These are phyloP conservation scores for Oncorhynchus tshawytscha DNA, from an alignment of 2,113 vertebrate genomes.

Conservation along the genomic window DNA sequence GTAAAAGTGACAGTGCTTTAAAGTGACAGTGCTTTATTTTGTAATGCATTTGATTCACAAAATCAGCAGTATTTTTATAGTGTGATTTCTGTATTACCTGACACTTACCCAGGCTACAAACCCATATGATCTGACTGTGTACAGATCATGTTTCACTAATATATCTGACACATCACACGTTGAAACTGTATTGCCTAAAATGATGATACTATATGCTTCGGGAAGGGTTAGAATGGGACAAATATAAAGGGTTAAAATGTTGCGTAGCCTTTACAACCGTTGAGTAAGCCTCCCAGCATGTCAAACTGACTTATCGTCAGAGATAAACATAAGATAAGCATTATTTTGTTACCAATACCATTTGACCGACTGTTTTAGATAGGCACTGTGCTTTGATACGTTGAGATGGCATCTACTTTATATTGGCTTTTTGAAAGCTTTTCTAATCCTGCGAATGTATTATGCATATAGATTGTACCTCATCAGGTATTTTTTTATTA, in stretches of 20 bases:
- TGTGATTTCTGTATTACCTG: no score
- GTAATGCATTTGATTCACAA: constrained; percentile 20
- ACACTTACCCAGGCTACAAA: no score
- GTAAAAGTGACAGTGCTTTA: constrained; percentile 26
- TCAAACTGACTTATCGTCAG: constrained; percentile 15
- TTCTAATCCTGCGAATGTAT: constrained; percentile 51
- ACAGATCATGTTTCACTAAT: no score
- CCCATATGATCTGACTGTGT: no score
- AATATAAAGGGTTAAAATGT: no score
- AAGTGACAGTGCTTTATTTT: constrained; percentile 34
- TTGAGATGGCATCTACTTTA: neutral
- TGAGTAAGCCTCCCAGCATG: neutral
- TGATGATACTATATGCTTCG: no score
- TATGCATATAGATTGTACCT: constrained; percentile 33
- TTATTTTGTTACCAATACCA: neutral
- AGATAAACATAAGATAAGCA: neutral
- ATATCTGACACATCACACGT: no score
- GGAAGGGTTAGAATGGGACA: no score
- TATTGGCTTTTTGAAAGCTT: constrained; percentile 14
- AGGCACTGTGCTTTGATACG: neutral
- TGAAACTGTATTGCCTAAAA: no score
- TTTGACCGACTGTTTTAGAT: neutral
- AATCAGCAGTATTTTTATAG: constrained; percentile 32
- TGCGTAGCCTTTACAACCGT: neutral
- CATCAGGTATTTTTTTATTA: constrained; percentile 38